A percentile compares a stretch with the other conserved stretches of the same genome.
Evolutionary conservation across 2,888 invertebrate species (phyloP).

Genomic region (Chrysolina oricalcia): DNA sequence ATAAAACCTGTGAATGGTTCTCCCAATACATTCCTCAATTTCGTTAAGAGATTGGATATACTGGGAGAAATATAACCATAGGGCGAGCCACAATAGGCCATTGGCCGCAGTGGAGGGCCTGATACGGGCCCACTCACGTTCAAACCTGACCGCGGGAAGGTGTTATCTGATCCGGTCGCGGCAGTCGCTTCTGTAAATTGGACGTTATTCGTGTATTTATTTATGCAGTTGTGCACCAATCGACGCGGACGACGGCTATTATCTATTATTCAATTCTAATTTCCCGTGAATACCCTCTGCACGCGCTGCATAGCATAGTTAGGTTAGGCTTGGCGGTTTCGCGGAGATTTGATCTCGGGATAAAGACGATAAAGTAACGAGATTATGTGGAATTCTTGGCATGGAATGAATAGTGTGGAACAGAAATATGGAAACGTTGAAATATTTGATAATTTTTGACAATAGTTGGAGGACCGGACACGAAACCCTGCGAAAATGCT

Average conservation of each 20-base stretch:
- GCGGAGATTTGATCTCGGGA: background rate
- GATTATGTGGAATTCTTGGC: background rate
- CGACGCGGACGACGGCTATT: background rate
- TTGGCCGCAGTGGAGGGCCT: too few relatives aligned
- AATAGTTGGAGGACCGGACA: too few relatives aligned
- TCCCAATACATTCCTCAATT: too few relatives aligned
- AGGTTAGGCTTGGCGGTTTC: background rate
- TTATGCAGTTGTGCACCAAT: background rate
- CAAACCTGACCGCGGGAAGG: too few relatives aligned
- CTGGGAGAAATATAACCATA: too few relatives aligned
- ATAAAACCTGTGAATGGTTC: too few relatives aligned
- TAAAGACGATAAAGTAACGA: background rate
- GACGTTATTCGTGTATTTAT: slow-evolving; percentile 26
- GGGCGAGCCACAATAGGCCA: too few relatives aligned
- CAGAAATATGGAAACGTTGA: background rate
- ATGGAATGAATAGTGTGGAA: background rate
- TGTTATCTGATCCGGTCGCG: slow-evolving; percentile 60
- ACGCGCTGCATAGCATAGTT: background rate
- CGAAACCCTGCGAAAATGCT: too few relatives aligned
- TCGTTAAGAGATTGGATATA: too few relatives aligned
- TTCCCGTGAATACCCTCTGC: background rate
- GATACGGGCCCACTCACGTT: too few relatives aligned
- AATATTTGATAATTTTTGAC: too few relatives aligned
- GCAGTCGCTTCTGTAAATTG: slow-evolving; percentile 56
- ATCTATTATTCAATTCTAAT: slow-evolving; percentile 21